Percentiles rank a stretch among this genome's conserved stretches.
Conservation (phyloP, 2,888 invertebrate species). For the Platerodrilus igneus region DNA sequence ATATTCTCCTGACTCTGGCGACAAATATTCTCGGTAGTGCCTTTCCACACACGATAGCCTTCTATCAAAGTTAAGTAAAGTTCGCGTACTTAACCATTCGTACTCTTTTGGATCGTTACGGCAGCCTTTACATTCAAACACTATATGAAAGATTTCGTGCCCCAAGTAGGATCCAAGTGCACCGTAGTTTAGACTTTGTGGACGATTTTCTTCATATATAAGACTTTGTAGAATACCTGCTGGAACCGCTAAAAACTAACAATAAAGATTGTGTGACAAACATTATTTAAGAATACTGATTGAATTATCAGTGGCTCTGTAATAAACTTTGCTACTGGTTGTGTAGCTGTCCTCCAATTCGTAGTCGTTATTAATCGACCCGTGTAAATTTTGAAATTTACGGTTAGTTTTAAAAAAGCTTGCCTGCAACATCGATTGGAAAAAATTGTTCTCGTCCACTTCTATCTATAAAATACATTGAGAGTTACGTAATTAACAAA, state of each 20-base stretch:
- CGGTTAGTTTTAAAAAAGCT: conserved; percentile 21
- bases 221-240: conserved; percentile 40
- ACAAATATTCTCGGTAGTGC: conserved; percentile 84
- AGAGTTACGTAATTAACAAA: not conserved
- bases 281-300: conserved; percentile 8
- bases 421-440: conserved; percentile 22
- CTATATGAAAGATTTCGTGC: conserved; percentile 42
- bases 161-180: conserved; percentile 41
- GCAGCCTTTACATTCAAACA: conserved; percentile 67
- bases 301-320: conserved; percentile 4
- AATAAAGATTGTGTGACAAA: not conserved
- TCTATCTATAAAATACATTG: conserved; percentile 18
- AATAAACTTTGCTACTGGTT: conserved; percentile 8
- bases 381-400: conserved; percentile 25
- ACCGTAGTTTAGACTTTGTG: conserved; percentile 45
- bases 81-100: conserved; percentile 85
- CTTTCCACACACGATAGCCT: conserved; percentile 84
- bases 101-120: conserved; percentile 80
- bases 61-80: conserved; percentile 73
- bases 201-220: conserved; percentile 39
- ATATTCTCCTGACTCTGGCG: conserved; percentile 65
- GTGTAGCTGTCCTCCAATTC: conserved; percentile 15
- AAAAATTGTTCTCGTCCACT: conserved; percentile 26
- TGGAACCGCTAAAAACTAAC: conserved; percentile 37
- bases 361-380: conserved; percentile 23